Evolutionary conservation across 2,113 vertebrate genomes (phyloP), one percentile per base, ranked within the genome.

Genomic region (Phoxinus phoxinus): DNA sequence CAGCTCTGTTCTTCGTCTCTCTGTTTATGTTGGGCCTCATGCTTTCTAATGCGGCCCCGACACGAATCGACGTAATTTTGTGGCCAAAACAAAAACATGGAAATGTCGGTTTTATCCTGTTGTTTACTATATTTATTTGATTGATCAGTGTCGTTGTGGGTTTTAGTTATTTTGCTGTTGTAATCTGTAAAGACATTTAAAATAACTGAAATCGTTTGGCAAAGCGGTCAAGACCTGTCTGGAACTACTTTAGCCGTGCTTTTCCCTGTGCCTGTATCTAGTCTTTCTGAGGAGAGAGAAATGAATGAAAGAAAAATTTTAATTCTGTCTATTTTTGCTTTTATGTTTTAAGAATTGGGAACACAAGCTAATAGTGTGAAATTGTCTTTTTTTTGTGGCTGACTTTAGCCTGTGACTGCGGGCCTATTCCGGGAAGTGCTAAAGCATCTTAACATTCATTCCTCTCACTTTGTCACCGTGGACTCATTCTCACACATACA

Each of bases 1-100:
- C 90, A 97, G 97, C 93, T 97, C 96, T 0, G 94, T 94, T 79
- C 95, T 98, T 84, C 95, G 96, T 84, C 96, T 97, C 89, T 95
- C 96, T 84, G 93, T 97, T 92, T 95, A 95, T 78, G 95, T 98
- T 41, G 96, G 96, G 48, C 94, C 95, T 11, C 93, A 97, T 86
- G 69, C 94, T 81, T 98, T n/a, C n/a, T n/a, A n/a, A n/a, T n/a
- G n/a, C n/a, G n/a, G n/a, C n/a, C n/a, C n/a, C n/a, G n/a, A n/a
- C n/a, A n/a, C n/a, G n/a, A n/a, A n/a, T n/a, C n/a, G n/a, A n/a
- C n/a, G n/a, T n/a, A n/a, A n/a, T n/a, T n/a, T n/a, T n/a, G n/a
- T n/a, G n/a, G n/a, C n/a, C n/a, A n/a, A n/a, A n/a, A n/a, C n/a
- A n/a, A n/a, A n/a, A n/a, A n/a, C n/a, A n/a, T n/a, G n/a, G n/a